Base-by-base conservation (phyloP, 2,888 invertebrate genomes). In the Lobophora halterata region DNA sequence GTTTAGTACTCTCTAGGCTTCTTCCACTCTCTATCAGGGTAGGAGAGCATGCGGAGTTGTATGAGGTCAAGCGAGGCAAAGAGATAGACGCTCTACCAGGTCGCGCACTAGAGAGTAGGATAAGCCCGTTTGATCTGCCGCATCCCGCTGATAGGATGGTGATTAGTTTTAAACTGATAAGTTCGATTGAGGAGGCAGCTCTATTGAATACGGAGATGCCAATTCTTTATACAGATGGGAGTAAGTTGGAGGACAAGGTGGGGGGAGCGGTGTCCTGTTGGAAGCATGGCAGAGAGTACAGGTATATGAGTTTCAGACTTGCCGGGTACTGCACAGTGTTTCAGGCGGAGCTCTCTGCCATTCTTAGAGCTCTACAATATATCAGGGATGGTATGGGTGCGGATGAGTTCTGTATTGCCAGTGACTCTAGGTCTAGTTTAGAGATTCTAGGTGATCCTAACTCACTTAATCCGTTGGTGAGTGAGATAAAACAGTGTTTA, bases 221-320 rank as follows among this genome's bases (percentile, higher is more conserved):
- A 10, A 14, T 10, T 1, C 12, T 30, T 3, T 30, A 5, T 6
- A 30, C 30, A 1, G 29, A 29, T 3, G 30, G 30, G 3, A 30
- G 30, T 9, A 30, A 30, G n/a, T 2, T 31, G 1, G 31, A 31
- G 10, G 24, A 24, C 2, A 31, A 23, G 5, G 24, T 31, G 6
- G 23, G 31, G 10, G 31, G 10, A 1, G 30, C 24, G 5, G 16
- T 30, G 1, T 14, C 13, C 1, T 14, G 19, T 5, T 30, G 30
- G 30, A 13, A 4, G 4, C 6, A 9, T 1, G 27, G 16, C 3
- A 3, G 2, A 5, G 18, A 28, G 9, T 2, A 5, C 6, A 11
- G 6, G 11, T 6, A 1, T 6, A 18, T 6, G 1, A 18, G 18
- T 3, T 28, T 28, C 7, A 1, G 28, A 2, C 6, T 28, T 6